These are phyloP conservation scores for Salticus scenicus DNA, from an alignment of 2,888 invertebrate genomes.

Conservation along the genomic window DNA sequence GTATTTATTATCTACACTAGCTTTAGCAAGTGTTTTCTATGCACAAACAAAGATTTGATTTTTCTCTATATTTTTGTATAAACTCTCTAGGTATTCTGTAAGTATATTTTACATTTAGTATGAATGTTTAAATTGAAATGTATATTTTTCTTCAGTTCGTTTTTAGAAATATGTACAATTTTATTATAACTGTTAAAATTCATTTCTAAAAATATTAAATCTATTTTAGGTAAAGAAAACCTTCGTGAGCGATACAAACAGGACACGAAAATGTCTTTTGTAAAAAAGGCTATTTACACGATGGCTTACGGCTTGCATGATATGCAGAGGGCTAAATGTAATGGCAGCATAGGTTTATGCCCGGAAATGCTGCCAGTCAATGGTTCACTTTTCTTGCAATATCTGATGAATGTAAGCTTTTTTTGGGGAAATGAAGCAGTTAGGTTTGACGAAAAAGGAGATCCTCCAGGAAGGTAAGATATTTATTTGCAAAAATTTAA, in stretches of 20 bases:
- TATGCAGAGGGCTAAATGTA: constrained; percentile 82
- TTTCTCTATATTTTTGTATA: no score
- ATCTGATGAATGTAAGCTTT: constrained; percentile 84
- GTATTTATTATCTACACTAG: no score
- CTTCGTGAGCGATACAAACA: constrained; percentile 81
- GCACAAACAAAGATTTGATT: no score
- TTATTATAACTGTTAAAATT: no score
- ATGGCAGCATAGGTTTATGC: constrained; percentile 79
- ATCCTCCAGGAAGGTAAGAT: constrained; percentile 84
- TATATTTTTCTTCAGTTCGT: no score
- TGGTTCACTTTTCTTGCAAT: constrained; percentile 82
- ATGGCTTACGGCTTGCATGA: constrained; percentile 84
- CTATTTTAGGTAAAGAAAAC: constrained; percentile 62
- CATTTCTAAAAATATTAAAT: no score
- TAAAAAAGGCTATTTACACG: constrained; percentile 85
- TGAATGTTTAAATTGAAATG: no score
- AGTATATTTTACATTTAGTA: no score
- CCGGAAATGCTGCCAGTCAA: constrained; percentile 83
- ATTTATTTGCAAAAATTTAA: not conserved
- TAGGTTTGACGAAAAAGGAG: constrained; percentile 84
- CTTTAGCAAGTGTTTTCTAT: no score
- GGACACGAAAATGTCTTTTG: constrained; percentile 87
- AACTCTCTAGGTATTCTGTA: no score
- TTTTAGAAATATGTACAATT: no score
- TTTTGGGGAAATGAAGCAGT: constrained; percentile 81